Base-by-base conservation (phyloP, 2,888 invertebrate genomes). In the Papilio elwesi region DNA sequence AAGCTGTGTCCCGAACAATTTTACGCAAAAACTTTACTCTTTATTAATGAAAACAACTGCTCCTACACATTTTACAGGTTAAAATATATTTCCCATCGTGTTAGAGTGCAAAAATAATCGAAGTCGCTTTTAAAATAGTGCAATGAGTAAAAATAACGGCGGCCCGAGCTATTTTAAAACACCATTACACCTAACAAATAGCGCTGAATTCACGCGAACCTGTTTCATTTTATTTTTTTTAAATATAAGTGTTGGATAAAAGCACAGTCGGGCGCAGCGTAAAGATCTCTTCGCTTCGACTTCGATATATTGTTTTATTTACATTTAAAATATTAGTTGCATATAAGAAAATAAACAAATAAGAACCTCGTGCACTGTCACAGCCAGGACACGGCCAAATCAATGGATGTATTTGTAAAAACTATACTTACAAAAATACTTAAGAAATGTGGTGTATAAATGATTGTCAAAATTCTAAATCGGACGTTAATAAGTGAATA, bases 231-330 rank as follows among this genome's bases (percentile, higher is more conserved):
- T 64, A 51, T 51, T 65, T 65, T 63, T 55, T 62, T 43, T 55
- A 55, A 62, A 62, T 62, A 70, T 70, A 70, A 70, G 16, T 70
- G 67, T 67, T 67, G 49, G 36, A 47, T 67, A 67, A 67, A 67
- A 67, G 49, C 49, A 51, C 49, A 65, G 65, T 65, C 36, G 65
- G 51, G 51, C n/a, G 43, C 53, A 11, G 52, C n/a, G 53, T 13
- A 47, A 53, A 43, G 53, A 38, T 67, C 43, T 43, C 36, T 53
- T 38, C 26, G 43, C 59, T 62, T 62, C 10, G 43, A 62, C 43
- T 43, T 62, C 3, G 15, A 62, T 57, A 57, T 1, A 5, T 43
- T 43, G 43, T 43, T 43, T 0, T 43, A 43, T 57, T 57, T 57
- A 13, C 57, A 57, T 11, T 59, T 3, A n/a, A 38, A 59, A 59